A percentile compares a stretch with the other conserved stretches of the same genome.
Conservation (phyloP, 2,888 invertebrate genomes). For the Polietes domitor region DNA sequence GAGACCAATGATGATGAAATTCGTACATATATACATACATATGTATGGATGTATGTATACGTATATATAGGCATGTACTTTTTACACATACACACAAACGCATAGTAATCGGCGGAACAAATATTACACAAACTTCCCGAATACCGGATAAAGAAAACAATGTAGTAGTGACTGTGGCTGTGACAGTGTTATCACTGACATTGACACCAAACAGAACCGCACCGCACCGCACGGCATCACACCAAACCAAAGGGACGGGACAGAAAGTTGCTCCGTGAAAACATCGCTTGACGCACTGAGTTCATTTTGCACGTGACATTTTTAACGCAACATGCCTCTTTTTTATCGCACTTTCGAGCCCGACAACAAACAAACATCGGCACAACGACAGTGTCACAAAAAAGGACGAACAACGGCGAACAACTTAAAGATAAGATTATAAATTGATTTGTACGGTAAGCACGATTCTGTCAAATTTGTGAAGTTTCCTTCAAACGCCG, state of each 20-base stretch:
- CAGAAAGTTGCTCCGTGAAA: slow-evolving; percentile 17
- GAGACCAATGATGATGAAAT: slow-evolving; percentile 11
- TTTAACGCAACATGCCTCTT: slow-evolving; percentile 42
- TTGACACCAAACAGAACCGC: slow-evolving; percentile 28
- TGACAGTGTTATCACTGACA: slow-evolving; percentile 17
- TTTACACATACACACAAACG: background rate
- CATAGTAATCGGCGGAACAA: background rate
- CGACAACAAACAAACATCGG: background rate
- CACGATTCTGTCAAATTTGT: slow-evolving; percentile 42
- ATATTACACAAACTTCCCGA: slow-evolving; percentile 8
- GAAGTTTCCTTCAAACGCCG: background rate
- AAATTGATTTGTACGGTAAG: slow-evolving; percentile 56
- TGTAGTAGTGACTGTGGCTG: background rate
- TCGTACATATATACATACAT: background rate
- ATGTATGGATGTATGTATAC: background rate
- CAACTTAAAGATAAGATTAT: slow-evolving; percentile 36
- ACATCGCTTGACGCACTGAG: slow-evolving; percentile 21
- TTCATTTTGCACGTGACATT: slow-evolving; percentile 55
- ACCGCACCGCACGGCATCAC: background rate
- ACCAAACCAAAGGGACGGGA: background rate
- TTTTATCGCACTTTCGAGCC: slow-evolving; percentile 32
- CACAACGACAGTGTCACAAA: background rate
- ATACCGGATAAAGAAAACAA: slow-evolving; percentile 5
- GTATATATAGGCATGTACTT: background rate
- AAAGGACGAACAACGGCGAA: background rate